Base-by-base conservation (phyloP, 2,888 invertebrate genomes). In the Eupithecia inturbata region DNA sequence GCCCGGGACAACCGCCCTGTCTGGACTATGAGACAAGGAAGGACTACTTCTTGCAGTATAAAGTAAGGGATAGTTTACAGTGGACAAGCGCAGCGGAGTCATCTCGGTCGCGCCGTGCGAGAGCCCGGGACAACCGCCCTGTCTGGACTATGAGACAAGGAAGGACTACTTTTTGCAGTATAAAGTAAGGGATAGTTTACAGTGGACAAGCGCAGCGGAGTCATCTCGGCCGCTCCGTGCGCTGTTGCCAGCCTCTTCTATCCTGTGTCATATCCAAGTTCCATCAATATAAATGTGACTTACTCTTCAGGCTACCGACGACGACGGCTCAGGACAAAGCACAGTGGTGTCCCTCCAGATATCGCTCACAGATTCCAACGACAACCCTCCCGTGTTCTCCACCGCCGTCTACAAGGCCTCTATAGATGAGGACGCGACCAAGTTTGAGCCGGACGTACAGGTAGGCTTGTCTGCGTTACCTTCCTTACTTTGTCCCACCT, bases 101-200 rank as follows among this genome's bases (percentile, higher is more conserved):
- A 97, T 99, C 81, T 96, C 96, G 0, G 97, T 99, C 0, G 97
- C 97, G 0, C 94, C 96, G 1, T 98, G 98, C 82, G 93, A 95
- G 19, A 95, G 95, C 0, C 96, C 96, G 4, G 96, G 97, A 0
- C 88, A 87, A 3, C 90, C 95, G 19, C 96, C 97, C 7, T 99
- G 99, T 85, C 92, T 98, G 39, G 98, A 98, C 91, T 98, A 95
- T 83, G 98, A 98, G 91, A 96, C 96, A 1, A 96, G 97, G 85
- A 96, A 96, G 70, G 97, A 97, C 80, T 98, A 98, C 89, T 97
- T 97, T 85, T 92, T 98, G 71, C 97, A 97, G 71, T 97, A 97
- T 84, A 97, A 97, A 95, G 98, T 63, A 31, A 63, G 63, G 7
- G 10, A 19, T 19, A 19, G 3, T 33, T 7, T 33, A 9, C 19